These are phyloP conservation scores for Danaus plexippus DNA, from an alignment of 1,140 invertebrate species.

Conservation along the genomic window DNA sequence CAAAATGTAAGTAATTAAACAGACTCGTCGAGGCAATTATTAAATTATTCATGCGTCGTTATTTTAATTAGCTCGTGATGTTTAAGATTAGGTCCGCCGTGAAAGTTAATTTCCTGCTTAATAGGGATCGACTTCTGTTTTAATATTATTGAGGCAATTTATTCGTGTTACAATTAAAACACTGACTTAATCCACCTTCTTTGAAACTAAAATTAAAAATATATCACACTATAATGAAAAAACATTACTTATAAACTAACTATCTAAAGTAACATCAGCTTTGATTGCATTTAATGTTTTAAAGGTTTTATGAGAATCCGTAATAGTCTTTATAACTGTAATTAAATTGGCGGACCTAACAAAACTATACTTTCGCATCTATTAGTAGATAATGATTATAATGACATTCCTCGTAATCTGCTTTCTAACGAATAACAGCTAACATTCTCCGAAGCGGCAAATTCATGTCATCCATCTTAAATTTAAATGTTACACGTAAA, in stretches of 20 bases:
- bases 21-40: slow-evolving; percentile 33
- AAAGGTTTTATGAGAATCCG: too few relatives aligned
- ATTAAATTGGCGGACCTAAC: too few relatives aligned
- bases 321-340: too few relatives aligned
- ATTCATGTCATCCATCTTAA: slow-evolving; percentile 55
- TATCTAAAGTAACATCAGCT: too few relatives aligned
- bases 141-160: slow-evolving; percentile 16
- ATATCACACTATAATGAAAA: too few relatives aligned
- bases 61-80: slow-evolving; percentile 44
- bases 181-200: not conserved
- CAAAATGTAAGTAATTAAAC: slow-evolving; percentile 29
- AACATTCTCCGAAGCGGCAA: slow-evolving; percentile 28
- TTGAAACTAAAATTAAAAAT: not conserved
- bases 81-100: slow-evolving; percentile 30
- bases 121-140: slow-evolving; percentile 28
- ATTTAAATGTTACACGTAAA: slow-evolving; percentile 58
- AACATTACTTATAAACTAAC: too few relatives aligned
- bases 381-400: too few relatives aligned
- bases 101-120: slow-evolving; percentile 31
- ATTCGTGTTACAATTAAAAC: not conserved
- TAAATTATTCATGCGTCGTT: slow-evolving; percentile 38
- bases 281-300: too few relatives aligned
- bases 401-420: too few relatives aligned
- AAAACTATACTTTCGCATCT: too few relatives aligned
- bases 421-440: slow-evolving; percentile 12